Percentiles rank a stretch among this genome's conserved stretches.
Conservation (phyloP, 2,797 vertebrate genomes). For the Pseudocheirus occidentalis region DNA sequence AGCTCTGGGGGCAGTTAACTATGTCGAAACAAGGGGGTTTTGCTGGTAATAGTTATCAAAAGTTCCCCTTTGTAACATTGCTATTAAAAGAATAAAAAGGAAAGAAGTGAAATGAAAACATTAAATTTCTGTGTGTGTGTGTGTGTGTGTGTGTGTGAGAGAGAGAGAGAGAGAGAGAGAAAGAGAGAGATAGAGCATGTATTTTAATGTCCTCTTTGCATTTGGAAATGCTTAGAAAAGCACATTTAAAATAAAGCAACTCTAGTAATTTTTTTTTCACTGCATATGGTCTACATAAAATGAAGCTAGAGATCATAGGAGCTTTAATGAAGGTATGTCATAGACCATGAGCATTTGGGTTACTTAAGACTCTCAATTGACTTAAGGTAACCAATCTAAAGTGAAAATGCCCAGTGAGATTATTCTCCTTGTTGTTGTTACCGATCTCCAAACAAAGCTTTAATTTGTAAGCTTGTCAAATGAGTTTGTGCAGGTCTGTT, state of each 20-base stretch:
- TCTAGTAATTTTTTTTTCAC: conserved; percentile 77
- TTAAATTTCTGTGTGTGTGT: conserved; percentile 74
- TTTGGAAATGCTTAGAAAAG: conserved; percentile 83
- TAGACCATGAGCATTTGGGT: conserved; percentile 57
- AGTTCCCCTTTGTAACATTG: conserved; percentile 87
- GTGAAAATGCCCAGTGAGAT: conserved; percentile 67
- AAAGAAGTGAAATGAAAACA: conserved; percentile 88
- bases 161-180: too few relatives aligned
- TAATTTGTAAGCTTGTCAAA: conserved; percentile 45
- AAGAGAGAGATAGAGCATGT: too few relatives aligned
- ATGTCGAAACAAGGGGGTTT: conserved; percentile 80
- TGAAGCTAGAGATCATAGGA: conserved; percentile 76
- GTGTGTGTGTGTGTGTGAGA: conserved; percentile 32
- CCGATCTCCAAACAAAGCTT: conserved; percentile 54
- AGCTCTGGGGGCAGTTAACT: conserved; percentile 79
- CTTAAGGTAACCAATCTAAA: conserved; percentile 61
- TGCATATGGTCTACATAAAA: conserved; percentile 82
- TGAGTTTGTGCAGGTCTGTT: neutral
- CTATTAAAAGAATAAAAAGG: conserved; percentile 88
- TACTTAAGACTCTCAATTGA: conserved; percentile 69
- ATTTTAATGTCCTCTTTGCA: conserved; percentile 80
- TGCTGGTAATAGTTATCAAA: conserved; percentile 83
- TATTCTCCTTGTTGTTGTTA: conserved; percentile 26
- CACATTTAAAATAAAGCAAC: conserved; percentile 81
- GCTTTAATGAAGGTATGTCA: conserved; percentile 73